Evolutionary conservation across 2,888 invertebrate genomes (phyloP), one percentile per base, ranked within the genome.

Genomic region (Polymixis flavicincta): DNA sequence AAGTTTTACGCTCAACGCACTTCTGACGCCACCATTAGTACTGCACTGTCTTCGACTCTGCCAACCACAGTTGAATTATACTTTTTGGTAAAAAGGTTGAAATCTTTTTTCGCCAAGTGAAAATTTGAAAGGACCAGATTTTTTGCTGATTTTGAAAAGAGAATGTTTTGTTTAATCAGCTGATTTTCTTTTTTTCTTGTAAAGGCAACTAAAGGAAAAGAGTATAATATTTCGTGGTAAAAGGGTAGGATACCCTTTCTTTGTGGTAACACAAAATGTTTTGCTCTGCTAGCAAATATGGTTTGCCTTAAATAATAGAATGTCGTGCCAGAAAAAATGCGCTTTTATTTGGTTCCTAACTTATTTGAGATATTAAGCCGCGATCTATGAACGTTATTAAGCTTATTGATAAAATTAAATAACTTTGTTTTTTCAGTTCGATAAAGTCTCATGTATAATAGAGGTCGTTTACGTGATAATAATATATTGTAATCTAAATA

Each of bases 51-150:
- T 55, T 13, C 54, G 32, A 13, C 13, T 14, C n/a, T 9, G n/a
- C 17, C 5, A 81, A 83, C 85, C 82, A 86, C 83, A 80, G 80
- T 66, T 37, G 66, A 66, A 66, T 66, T 71, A 75, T 80, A 70
- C 74, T 69, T 74, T 54, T 73, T 59, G 45, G 37, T 67, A 65
- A 64, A 82, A 68, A 45, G 17, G 54, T 66, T 55, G 32, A 60
- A 73, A 59, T 71, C 22, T 61, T 68, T 70, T 74, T 71, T 59
- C 28, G 14, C 19, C 13, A 50, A 60, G 48, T 65, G 57, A 52
- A 82, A 68, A 59, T 80, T 72, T 52, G 25, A 66, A 28, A n/a
- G 19, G 37, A 42, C 32, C 54, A 54, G 42, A 67, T 57, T 75
- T 78, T 80, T 76, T 71, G 80, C 81, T 71, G 82, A 80, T 71